phyloP scores from a whole-genome alignment of 2,888 invertebrate genomes.

The Griposia aprilina region DNA sequence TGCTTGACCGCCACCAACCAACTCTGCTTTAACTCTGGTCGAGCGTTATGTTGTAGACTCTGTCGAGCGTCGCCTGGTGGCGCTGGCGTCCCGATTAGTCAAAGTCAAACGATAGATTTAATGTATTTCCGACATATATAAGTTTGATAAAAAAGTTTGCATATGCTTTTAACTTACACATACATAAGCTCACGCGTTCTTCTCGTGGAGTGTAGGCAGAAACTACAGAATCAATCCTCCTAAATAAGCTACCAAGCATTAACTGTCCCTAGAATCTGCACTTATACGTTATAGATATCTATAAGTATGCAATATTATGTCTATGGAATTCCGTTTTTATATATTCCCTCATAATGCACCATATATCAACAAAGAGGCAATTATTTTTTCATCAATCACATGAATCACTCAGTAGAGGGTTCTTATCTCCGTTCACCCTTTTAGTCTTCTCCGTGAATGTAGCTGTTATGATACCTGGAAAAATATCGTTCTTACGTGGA shows the following conservation, averaged over 20 bases:
- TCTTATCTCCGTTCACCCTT: slow-evolving; percentile 16
- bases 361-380: slow-evolving; percentile 12
- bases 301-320: neutral
- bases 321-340: neutral
- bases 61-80: no score
- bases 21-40: no score
- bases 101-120: no score
- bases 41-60: no score
- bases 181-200: no score
- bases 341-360: neutral
- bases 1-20: no score
- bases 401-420: neutral
- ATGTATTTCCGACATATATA: no score
- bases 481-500: neutral
- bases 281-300: no score
- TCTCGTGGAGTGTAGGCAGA: no score
- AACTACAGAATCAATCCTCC: neutral
- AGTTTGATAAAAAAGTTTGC: no score
- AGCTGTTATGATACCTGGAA: slow-evolving; percentile 1
- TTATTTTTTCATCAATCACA: slow-evolving; percentile 37
- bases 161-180: no score
- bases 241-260: neutral
- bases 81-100: no score
- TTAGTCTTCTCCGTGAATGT: neutral
- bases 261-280: neutral